Percentiles rank a stretch among this genome's conserved stretches.
These are phyloP conservation scores for Cepaea nemoralis DNA, from an alignment of 1,140 invertebrate species.

Conservation along the genomic window DNA sequence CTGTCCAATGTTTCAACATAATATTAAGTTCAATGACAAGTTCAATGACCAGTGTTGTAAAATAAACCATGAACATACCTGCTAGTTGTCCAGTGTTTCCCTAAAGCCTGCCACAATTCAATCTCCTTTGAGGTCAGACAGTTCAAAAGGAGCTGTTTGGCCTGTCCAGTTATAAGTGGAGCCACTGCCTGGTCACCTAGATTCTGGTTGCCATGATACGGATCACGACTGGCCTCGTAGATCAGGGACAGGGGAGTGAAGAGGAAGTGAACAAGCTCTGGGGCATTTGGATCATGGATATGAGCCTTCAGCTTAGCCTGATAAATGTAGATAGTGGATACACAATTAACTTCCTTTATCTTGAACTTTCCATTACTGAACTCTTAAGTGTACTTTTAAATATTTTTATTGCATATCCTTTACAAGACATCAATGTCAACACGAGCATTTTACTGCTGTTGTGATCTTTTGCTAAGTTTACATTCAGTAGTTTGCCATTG, in stretches of 20 bases:
- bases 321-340: constrained; percentile 27
- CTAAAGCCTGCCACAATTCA: constrained; percentile 96
- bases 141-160: constrained; percentile 93
- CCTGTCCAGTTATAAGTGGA: constrained; percentile 93
- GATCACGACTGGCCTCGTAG: constrained; percentile 80
- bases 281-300: constrained; percentile 99
- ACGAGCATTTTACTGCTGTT: too few species aligned
- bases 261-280: constrained; percentile 97
- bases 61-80: constrained; percentile 69
- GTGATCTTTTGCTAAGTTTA: too few species aligned
- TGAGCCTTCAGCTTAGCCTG: constrained; percentile 93
- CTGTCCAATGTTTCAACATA: too few species aligned
- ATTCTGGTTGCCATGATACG: constrained; percentile 75
- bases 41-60: too few species aligned
- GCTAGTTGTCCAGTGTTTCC: constrained; percentile 91
- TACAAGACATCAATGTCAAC: too few species aligned
- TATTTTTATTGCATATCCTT: too few species aligned
- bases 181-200: constrained; percentile 86
- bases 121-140: constrained; percentile 98
- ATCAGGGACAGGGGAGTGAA: constrained; percentile 97
- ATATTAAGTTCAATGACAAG: too few species aligned
- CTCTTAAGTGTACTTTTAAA: too few species aligned
- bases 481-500: too few species aligned
- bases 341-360: neutral
- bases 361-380: too few species aligned